Evolutionary conservation across 2,888 invertebrate genomes (phyloP), one percentile per base, ranked within the genome.

Genomic region (Danaus chrysippus): DNA sequence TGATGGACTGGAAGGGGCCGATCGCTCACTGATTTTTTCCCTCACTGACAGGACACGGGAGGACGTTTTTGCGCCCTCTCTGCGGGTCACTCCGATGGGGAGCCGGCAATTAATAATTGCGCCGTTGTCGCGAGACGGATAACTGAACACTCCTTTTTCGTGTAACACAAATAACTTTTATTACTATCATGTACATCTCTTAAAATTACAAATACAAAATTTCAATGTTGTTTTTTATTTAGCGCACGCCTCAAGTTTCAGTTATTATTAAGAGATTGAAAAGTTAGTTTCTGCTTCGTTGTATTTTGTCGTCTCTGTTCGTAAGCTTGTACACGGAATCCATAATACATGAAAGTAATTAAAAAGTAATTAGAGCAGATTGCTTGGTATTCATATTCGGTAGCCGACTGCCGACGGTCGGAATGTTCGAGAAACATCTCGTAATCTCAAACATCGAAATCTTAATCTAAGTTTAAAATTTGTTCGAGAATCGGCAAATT

Each of bases 1-100:
- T 91, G 91, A 91, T 91, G 91, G 91, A 91, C 91, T 91, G 87
- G 81, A 90, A 90, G 91, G 91, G 91, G 91, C 87, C 91, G 89
- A 90, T 91, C 91, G 91, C 89, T 91, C 91, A 91, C 91, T 89
- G 90, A 91, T 91, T 91, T 91, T 91, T 91, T 91, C 88, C 91
- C 89, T 88, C 89, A 86, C 88, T 89, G 89, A 89, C 89, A 89
- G 86, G 83, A 84, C 84, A 83, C 84, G 84, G 87, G 87, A 87
- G 89, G 86, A 87, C 86, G 87, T 88, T 89, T 90, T 90, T 90
- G 88, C 83, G 81, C 87, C 88, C 88, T 86, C 79, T 78, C 77
- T 81, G 78, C 81, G 82, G 74, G 77, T 79, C 68, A 62, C 60
- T 62, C 64, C 65, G 68, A 79, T 73, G 86, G 88, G 89, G 89